Conservation (phyloP, 1,140 invertebrate genomes). For the Trichomalopsis sarcophagae region DNA sequence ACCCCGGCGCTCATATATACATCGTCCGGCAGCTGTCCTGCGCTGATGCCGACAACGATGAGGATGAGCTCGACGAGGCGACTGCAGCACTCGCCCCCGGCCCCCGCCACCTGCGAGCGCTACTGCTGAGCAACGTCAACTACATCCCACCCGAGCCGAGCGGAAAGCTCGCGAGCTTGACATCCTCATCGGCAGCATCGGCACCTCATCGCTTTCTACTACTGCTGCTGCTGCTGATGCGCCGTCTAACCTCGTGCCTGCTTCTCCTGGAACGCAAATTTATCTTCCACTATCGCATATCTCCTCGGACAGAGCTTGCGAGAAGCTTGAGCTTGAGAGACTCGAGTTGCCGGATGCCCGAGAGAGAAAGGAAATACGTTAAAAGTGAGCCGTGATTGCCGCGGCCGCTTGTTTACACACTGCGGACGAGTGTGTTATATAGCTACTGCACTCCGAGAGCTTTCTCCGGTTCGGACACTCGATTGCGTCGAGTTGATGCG, state of each 20-base stretch:
- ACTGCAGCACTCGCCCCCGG: conserved; percentile 50
- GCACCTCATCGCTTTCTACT: conserved; percentile 55
- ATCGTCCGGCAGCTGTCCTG: neutral
- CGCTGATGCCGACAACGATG: too few relatives aligned
- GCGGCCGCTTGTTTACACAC: conserved; percentile 11
- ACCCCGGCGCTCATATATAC: conserved; percentile 25
- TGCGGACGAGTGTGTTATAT: neutral
- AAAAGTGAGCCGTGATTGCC: conserved; percentile 23
- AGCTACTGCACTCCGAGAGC: neutral
- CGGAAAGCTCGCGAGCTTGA: neutral
- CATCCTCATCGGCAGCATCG: conserved; percentile 53
- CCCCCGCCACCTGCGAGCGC: conserved; percentile 52
- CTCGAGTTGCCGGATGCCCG: conserved; percentile 9
- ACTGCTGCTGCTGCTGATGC: neutral
- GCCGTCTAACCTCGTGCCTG: neutral
- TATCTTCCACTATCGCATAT: too few relatives aligned
- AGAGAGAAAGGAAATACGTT: conserved; percentile 39
- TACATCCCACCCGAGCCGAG: conserved; percentile 69
- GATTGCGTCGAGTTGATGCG: too few relatives aligned
- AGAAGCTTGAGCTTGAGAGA: neutral
- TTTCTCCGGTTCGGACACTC: conserved; percentile 2
- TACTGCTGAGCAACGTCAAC: conserved; percentile 69
- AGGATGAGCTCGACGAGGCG: neutral
- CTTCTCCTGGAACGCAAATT: neutral
- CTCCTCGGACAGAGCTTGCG: neutral